Evolutionary conservation across 2,797 vertebrate species (phyloP), one percentile per base, ranked within the genome.

Genomic region (Alca torda): DNA sequence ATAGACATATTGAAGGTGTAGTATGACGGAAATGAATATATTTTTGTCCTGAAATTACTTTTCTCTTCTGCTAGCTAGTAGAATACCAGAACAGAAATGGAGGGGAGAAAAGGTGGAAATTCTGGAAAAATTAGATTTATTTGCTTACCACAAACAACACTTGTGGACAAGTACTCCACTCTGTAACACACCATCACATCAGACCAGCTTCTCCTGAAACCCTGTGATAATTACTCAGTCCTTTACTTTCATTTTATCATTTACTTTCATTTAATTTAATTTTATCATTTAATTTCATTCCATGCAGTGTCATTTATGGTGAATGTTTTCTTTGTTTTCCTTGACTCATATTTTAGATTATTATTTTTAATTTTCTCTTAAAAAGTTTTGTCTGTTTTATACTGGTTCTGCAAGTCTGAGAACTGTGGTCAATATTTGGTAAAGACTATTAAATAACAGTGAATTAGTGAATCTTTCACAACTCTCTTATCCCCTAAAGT

Each of bases 151-250:
- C 74, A 93, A 94, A 89, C 77, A 78, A 50, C 56, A 70, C 41
- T 91, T 89, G 33, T 85, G 81, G 72, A 87, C 81, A 95, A 94
- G 73, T 90, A n/a, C 74, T 92, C 69, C 39, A 73, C 51, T 92
- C 83, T 60, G 65, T 87, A 95, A 89, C 43, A 93, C 57, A 92
- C 64, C 20, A 28, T 48, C 45, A 82, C 82, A 79, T 93, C 76
- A 95, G 93, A 84, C 30, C 84, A 96, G 73, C 51, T 96, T 88
- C 84, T 96, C 64, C 84, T 96, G 96, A 96, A 85, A 73, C 45
- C 48, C 61, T 68, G 23, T 37, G 41, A 80, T 96, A 97, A 96
- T 95, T 93, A 89, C 72, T 90, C 37, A 50, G 79, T 87, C 77
- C 93, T 87, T 84, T 85, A 88, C 87, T 95, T 95, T 84, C 86